Conservation (phyloP, 2,888 invertebrate species). For the Heliconius ismenius region DNA sequence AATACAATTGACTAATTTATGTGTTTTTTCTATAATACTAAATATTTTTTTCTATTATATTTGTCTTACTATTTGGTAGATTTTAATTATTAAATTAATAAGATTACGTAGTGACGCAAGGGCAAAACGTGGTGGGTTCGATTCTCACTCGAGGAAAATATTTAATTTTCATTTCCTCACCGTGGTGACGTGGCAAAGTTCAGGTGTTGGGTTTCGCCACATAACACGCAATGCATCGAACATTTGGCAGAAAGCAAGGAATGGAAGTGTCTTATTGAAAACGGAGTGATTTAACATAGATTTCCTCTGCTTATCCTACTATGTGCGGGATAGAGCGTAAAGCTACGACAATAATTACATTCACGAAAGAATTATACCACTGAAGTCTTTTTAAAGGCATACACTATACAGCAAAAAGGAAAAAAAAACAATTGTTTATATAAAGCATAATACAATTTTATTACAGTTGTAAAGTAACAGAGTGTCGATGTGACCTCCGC, state of each 20-base stretch:
- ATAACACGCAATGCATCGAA: too few species aligned
- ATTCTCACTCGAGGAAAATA: too few species aligned
- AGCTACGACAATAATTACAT: neutral
- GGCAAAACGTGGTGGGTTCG: too few species aligned
- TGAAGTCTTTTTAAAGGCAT: neutral
- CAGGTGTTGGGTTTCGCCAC: too few species aligned
- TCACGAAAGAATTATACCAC: neutral
- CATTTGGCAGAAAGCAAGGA: too few species aligned
- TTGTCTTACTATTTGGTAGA: neutral
- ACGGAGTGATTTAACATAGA: neutral
- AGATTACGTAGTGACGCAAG: too few species aligned
- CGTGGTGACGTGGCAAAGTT: too few species aligned
- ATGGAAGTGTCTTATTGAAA: too few species aligned
- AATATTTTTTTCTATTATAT: neutral
- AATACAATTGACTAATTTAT: neutral
- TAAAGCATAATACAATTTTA: conserved; percentile 8
- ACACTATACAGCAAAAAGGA: neutral
- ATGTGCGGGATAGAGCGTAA: neutral
- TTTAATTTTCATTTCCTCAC: too few species aligned
- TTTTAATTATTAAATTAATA: too few species aligned
- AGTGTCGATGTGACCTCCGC: conserved; percentile 23
- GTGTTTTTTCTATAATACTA: neutral
- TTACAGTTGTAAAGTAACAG: conserved; percentile 6
- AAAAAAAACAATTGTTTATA: neutral
- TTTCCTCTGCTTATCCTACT: neutral